Percentiles rank a stretch among this genome's conserved stretches.
Evolutionary conservation across 2,113 vertebrate genomes (phyloP).

Genomic region (Merops nubicus): DNA sequence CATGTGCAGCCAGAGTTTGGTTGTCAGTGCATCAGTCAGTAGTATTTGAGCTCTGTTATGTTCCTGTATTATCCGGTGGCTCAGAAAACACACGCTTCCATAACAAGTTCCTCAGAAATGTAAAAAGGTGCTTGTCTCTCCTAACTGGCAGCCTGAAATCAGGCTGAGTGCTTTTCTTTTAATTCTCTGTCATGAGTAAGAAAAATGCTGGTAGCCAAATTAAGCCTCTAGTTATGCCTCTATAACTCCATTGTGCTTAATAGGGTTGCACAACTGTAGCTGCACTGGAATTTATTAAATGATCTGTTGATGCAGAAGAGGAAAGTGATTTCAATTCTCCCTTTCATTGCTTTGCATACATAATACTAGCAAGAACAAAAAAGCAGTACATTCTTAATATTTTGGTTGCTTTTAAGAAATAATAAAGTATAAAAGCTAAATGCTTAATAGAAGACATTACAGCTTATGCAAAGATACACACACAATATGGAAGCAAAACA

Average conservation of each 20-base stretch:
- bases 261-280: slow-evolving; percentile 35
- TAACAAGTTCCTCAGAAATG: background rate
- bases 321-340: background rate
- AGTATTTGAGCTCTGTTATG: background rate
- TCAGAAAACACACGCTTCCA: background rate
- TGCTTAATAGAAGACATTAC: background rate
- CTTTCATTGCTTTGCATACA: background rate
- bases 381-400: background rate
- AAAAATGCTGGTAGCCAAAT: slow-evolving; percentile 22
- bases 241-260: slow-evolving; percentile 42
- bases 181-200: background rate
- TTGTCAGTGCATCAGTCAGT: background rate
- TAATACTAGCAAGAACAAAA: background rate
- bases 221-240: slow-evolving; percentile 40
- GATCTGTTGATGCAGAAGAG: slow-evolving; percentile 29
- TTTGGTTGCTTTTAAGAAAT: background rate
- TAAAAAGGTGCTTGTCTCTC: background rate
- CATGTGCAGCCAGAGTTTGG: background rate
- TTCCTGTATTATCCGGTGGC: background rate
- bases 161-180: background rate
- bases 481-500: background rate
- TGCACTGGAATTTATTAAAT: slow-evolving; percentile 35
- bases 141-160: background rate
- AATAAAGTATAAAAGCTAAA: background rate
- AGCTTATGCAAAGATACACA: background rate